Evolutionary conservation across 1,140 invertebrate species (phyloP), one percentile per base, ranked within the genome.

Genomic region (Aphis craccivora): DNA sequence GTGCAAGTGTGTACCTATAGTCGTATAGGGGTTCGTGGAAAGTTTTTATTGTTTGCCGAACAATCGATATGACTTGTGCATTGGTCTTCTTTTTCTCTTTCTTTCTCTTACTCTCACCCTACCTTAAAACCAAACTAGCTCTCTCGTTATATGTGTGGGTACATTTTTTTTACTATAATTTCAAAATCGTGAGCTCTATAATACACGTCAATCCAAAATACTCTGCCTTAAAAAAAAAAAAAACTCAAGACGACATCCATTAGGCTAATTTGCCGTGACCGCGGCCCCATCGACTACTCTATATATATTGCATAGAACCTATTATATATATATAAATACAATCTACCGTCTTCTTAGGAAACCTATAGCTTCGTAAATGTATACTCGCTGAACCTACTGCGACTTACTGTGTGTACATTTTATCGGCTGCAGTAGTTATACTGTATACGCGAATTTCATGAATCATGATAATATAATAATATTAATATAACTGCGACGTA

Each of bases 1-100:
- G 87, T 88, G 45, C 30, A 48, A 22, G 43, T 35, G 86, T 35
- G 86, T 48, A 87, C 37, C n/a, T 83, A 20, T 86, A 43, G 37
- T 35, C 60, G 60, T 86, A 43, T 43, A 51, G 20, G 30, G n/a
- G n/a, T 43, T 60, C 18, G 53, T 43, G 53, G 20, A 90, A 60
- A 43, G 53, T 90, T 43, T 90, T 43, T 90, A 60, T 67, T 43
- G 37, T 90, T 60, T 35, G 37, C 89, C 37, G 37, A 90, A 67
- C 89, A 67, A 90, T 90, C 89, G 89, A 60, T 67, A 90, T 30
- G 53, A 90, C 53, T 90, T 67, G 89, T 43, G 9, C 43, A 30
- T 40, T 43, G 51, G 53, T 90, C 53, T 53, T 90, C 30, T 60
- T 25, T 55, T 76, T 76, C 60, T 67, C 1, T 67, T 67, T 67